phyloP scores from a whole-genome alignment of 2,113 vertebrate genomes.

The Zosterops japonicus region DNA sequence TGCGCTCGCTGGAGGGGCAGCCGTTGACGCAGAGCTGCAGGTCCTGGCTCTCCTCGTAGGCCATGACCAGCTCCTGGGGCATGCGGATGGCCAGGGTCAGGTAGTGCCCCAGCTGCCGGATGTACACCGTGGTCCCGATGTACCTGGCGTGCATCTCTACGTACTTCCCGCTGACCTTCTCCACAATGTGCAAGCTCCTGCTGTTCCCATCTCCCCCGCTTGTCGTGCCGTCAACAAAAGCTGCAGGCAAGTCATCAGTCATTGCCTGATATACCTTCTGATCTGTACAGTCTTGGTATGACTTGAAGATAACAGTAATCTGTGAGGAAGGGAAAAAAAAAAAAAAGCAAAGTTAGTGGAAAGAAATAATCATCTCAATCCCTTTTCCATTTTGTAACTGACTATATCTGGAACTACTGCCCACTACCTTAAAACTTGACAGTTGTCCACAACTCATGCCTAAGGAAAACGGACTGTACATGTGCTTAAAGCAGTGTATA shows the following conservation, averaged over 20 bases:
- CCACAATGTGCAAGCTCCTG: slow-evolving; percentile 86
- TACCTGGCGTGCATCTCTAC: slow-evolving; percentile 91
- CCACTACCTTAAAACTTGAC: not conserved
- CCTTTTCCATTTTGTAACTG: not conserved
- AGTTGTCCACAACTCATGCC: not conserved
- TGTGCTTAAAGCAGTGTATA: not conserved
- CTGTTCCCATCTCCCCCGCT: slow-evolving; percentile 76
- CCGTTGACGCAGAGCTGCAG: slow-evolving; percentile 94
- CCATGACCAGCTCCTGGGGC: slow-evolving; percentile 86
- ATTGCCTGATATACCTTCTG: slow-evolving; percentile 97
- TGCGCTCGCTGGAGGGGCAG: slow-evolving; percentile 88
- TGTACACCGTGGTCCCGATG: slow-evolving; percentile 88
- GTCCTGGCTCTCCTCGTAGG: slow-evolving; percentile 90
- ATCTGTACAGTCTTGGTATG: slow-evolving; percentile 90
- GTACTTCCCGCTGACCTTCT: slow-evolving; percentile 82
- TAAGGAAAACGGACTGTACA: not conserved
- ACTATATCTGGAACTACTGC: not conserved
- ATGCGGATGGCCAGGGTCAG: slow-evolving; percentile 90
- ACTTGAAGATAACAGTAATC: slow-evolving; percentile 97
- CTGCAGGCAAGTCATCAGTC: slow-evolving; percentile 90
- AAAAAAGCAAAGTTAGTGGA: not conserved
- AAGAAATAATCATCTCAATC: not conserved
- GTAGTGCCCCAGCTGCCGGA: slow-evolving; percentile 90
- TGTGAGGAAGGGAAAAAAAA: not conserved
- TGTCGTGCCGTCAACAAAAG: slow-evolving; percentile 92